Base-by-base conservation (phyloP, 2,797 vertebrate genomes). In the Picus viridis region DNA sequence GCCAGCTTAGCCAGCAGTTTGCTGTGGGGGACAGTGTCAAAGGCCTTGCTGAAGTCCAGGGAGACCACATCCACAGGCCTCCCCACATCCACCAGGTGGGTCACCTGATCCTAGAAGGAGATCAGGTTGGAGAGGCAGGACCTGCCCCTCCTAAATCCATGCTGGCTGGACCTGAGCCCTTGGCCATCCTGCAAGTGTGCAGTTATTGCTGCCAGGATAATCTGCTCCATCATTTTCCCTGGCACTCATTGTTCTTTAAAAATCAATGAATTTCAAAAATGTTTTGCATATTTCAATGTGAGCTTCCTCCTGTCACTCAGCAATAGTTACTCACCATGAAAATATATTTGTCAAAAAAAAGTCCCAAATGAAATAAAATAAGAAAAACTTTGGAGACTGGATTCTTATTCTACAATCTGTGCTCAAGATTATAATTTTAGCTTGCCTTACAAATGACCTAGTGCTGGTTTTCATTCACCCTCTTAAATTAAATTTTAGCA, bases 231-330 rank as follows among this genome's bases (percentile, higher is more conserved):
- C 34, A 34, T 34, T 34, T 34, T 34, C 34, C 34, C 34, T 34
- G 34, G 34, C 34, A 94, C 51, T 75, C 87, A 86, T 63, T 41
- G 20, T 73, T 86, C 84, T 77, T 92, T 89, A 93, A 94, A 94
- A 95, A 94, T 83, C 76, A 56, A 90, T 92, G 92, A 93, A 89
- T 81, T 43, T 75, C 26, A 90, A 90, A 95, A 90, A 90, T 69
- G 79, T 75, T 96, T 94, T 94, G 88, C 89, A 72, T 94, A 91
- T 95, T 95, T 92, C 82, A 89, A 34, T 93, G 90, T 88, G 63
- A 94, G 91, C 83, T 89, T 90, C 29, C 51, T 71, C 56, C 63
- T 89, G 79, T 83, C 63, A 83, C 11, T 92, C 76, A 63, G 16
- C 36, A 78, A 56, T 72, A 26, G 30, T 93, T 90, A 30, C 29